A percentile compares a stretch with the other conserved stretches of the same genome.
Conservation (phyloP, 30 jellyfish, hydroid and myxozoan species). For the Pseudorhiza aurosa region DNA sequence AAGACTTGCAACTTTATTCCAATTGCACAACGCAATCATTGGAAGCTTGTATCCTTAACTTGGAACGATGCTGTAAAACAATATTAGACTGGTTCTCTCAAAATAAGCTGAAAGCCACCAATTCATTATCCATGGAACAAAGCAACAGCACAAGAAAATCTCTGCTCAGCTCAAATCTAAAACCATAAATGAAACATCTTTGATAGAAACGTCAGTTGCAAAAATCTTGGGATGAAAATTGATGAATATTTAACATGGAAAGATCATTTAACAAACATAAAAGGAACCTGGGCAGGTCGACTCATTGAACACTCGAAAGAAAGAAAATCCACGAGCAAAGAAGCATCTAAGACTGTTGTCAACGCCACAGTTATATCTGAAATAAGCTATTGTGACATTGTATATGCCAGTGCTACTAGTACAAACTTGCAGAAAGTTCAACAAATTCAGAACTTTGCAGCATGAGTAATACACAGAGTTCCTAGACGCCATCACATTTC, state of each 20-base stretch:
- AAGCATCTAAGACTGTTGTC: background rate
- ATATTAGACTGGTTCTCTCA: constrained; percentile 7
- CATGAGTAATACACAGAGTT: no score
- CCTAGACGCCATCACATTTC: no score
- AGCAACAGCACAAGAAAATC: background rate
- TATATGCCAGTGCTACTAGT: no score
- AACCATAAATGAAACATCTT: constrained; percentile 4
- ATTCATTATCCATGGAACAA: no score
- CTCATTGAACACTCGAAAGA: background rate
- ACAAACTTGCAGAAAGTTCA: no score
- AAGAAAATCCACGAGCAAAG: background rate
- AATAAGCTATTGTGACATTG: background rate
- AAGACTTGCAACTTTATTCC: no score
- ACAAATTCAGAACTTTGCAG: no score
- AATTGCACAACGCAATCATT: background rate
- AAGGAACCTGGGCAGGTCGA: constrained; percentile 11
- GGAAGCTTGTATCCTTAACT: constrained; percentile 1
- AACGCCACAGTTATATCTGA: background rate
- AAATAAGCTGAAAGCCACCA: background rate
- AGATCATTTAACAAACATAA: no score
- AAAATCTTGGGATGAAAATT: background rate
- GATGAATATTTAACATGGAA: background rate
- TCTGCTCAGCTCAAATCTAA: constrained; percentile 15
- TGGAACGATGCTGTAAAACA: background rate
- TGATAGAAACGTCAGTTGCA: no score